Percentiles rank a stretch among this genome's conserved stretches.
phyloP scores from a whole-genome alignment of 2,113 vertebrate species.

The Egretta garzetta region DNA sequence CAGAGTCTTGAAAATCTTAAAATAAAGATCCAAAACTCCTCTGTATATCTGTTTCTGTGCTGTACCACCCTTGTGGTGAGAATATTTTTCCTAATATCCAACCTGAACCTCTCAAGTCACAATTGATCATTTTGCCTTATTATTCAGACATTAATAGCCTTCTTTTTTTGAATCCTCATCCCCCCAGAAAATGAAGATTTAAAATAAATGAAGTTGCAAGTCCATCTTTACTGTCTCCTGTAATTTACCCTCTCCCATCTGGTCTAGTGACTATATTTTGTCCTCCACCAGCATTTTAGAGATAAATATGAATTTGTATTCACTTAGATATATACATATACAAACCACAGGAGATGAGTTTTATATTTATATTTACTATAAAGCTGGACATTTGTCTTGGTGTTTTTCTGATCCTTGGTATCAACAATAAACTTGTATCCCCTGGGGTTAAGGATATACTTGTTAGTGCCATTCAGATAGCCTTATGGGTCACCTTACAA shows the following conservation, averaged over 20 bases:
- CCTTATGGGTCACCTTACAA: background rate
- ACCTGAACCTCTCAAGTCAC: background rate
- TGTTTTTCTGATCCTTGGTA: background rate
- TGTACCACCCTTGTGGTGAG: background rate
- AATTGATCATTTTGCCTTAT: background rate
- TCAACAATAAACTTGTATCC: background rate
- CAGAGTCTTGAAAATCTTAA: background rate
- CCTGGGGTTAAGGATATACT: background rate
- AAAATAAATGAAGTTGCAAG: background rate
- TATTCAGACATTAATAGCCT: background rate
- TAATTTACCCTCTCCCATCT: background rate
- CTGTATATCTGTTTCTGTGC: background rate
- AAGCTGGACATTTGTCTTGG: background rate
- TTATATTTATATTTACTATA: background rate
- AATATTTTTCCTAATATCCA: background rate
- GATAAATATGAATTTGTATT: background rate
- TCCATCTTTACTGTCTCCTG: background rate
- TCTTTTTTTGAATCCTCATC: background rate
- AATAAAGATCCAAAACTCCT: background rate
- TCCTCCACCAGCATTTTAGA: background rate
- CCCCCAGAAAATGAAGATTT: background rate
- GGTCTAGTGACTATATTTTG: background rate
- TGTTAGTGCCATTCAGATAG: background rate
- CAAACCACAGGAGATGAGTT: background rate
- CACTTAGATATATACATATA: background rate